These are phyloP conservation scores for Xenopus laevis DNA, from an alignment of 2,113 vertebrate species.

Conservation along the genomic window DNA sequence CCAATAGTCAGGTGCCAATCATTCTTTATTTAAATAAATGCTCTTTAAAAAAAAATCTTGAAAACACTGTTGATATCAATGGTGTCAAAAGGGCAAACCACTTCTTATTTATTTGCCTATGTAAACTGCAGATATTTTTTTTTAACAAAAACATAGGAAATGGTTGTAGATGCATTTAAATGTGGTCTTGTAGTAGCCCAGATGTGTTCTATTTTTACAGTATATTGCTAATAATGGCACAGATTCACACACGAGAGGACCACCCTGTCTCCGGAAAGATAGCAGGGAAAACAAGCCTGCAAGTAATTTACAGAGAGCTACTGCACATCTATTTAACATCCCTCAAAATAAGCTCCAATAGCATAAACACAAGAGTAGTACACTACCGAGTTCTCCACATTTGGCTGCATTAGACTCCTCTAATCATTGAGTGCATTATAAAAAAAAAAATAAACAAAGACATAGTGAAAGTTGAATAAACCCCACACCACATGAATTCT, in stretches of 20 bases:
- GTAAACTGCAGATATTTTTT: not conserved
- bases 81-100: not conserved
- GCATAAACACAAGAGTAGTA: not conserved
- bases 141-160: slow-evolving; percentile 25
- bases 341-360: slow-evolving; percentile 5
- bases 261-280: slow-evolving; percentile 28
- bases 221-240: slow-evolving; percentile 20
- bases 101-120: slow-evolving; percentile 5
- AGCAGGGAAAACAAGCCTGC: slow-evolving; percentile 25
- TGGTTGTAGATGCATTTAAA: slow-evolving; percentile 18
- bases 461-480: not conserved
- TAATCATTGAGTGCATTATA: not conserved
- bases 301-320: slow-evolving; percentile 28
- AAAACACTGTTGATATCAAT: slow-evolving; percentile 1
- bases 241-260: slow-evolving; percentile 29
- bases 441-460: not conserved
- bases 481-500: not conserved
- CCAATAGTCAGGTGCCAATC: not conserved
- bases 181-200: slow-evolving; percentile 10
- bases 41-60: not conserved
- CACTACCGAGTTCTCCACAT: not conserved
- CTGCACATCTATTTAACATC: slow-evolving; percentile 19
- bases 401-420: not conserved
- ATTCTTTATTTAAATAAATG: slow-evolving; percentile 11
- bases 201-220: slow-evolving; percentile 41